Conservation (phyloP, 2,888 invertebrate species). For the Seladonia tumulorum region DNA sequence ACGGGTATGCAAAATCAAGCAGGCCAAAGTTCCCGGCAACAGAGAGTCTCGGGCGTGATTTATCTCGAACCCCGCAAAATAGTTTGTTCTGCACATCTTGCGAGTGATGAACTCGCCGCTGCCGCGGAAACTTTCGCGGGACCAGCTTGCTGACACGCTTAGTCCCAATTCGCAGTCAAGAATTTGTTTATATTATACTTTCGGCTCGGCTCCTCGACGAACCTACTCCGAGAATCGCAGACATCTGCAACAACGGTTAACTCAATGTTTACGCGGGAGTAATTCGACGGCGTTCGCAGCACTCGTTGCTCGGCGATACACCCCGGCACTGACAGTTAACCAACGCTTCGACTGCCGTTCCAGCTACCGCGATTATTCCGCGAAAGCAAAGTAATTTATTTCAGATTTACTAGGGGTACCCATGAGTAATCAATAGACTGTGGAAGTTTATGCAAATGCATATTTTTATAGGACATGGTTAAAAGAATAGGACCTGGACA, state of each 20-base stretch:
- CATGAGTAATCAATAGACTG: no score
- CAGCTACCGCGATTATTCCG: not conserved
- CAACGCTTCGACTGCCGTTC: not conserved
- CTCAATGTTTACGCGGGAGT: not conserved
- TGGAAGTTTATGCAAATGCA: no score
- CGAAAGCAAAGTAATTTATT: not conserved
- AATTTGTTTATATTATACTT: slow-evolving; percentile 50
- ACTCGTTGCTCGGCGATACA: not conserved
- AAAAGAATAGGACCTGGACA: no score
- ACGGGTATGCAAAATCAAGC: slow-evolving; percentile 45
- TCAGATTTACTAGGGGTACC: no score
- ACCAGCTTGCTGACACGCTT: slow-evolving; percentile 42
- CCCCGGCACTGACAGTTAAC: not conserved
- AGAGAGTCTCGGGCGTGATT: slow-evolving; percentile 45
- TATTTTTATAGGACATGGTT: no score
- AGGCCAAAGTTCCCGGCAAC: slow-evolving; percentile 39
- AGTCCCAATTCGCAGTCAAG: slow-evolving; percentile 40
- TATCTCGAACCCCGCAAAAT: slow-evolving; percentile 48
- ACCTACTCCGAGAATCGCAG: not conserved
- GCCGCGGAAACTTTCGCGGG: slow-evolving; percentile 14
- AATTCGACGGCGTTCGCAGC: not conserved
- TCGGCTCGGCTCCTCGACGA: not conserved
- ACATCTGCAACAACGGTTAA: slow-evolving; percentile 2
- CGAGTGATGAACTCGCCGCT: slow-evolving; percentile 51
- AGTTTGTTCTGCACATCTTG: slow-evolving; percentile 50